Evolutionary conservation across 2,113 vertebrate genomes (phyloP), one percentile per base, ranked within the genome.

Genomic region (Lipophrys pholis): DNA sequence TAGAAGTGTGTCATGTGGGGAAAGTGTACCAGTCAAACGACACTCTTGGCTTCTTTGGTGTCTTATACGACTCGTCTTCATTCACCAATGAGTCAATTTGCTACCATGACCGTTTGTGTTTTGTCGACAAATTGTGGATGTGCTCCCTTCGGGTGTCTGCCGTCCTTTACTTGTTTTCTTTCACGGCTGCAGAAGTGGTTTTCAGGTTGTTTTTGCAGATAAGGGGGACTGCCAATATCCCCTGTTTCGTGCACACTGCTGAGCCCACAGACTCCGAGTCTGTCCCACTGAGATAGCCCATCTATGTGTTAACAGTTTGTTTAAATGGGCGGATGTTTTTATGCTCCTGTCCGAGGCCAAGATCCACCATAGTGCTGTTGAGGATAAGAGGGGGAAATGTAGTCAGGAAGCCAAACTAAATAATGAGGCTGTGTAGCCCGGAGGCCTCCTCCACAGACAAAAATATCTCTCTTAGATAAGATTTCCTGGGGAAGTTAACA

Each of bases 401-500:
- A 83, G 83, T 73, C 86, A 91, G 82, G 87, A 91, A 92, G 87
- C 81, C 87, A 85, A 91, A 86, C 79, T 68, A 92, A 92, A 90
- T 91, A 90, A 90, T 89, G 82, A 90, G 77, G 70, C 73, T 73
- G 5, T 79, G 81, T 76, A 78, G 82, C 79, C 79, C 10, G 11
- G 69, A 73, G 88, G 85, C 65, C 77, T 89, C 70, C 65, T 74
- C 69, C 72, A 61, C 82, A 66, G 83, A 87, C 79, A 73, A 53
- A 86, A 91, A 89, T 87, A 88, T 87, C 85, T 89, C 80, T 81
- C 41, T 54, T 10, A 78, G 87, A 89, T 85, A 87, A 88, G 76
- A 88, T 88, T 87, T 90, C 78, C 84, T 85, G 52, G 76, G 83
- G 85, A 90, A 86, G 89, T 88, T 77, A 84, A 81, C 82, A 81